Evolutionary conservation across 2,113 vertebrate genomes (phyloP), one percentile per base, ranked within the genome.

Genomic region (Gallinago undulata): DNA sequence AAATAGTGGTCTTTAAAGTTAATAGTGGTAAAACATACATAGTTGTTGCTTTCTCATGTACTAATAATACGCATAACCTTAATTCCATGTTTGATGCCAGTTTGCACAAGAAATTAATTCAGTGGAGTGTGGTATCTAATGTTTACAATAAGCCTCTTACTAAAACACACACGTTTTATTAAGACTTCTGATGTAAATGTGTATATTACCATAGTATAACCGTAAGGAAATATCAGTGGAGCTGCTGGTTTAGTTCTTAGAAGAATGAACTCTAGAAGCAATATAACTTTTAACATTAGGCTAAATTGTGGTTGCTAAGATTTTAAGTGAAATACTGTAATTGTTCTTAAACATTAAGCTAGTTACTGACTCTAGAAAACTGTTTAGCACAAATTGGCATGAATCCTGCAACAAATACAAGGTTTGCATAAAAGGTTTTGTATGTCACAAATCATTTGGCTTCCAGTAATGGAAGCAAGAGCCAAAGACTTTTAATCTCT

Each of bases 21-120:
- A 76, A 19, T 66, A 88, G 47, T 77, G 76, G 84, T 86, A 84
- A 90, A 96, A 68, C 53, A 70, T 94, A 85, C 31, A 43, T 80
- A 67, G 72, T 79, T 84, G 82, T 94, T 95, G 66, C 93, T 96
- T 95, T 76, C 89, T 96, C 70, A 24, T 91, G 69, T 76, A 33
- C 64, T 95, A 60, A 48, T 77, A 76, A 48, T 77, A 76, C 1
- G 15, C 48, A 19, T 88, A 76, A 93, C 75, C 53, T 89, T 59
- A 89, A 81, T 94, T 95, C 86, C 45, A 51, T 59, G 50, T 90
- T 96, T 90, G 82, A 90, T 82, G 93, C 94, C 92, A 89, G 70
- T 96, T 97, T 97, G 96, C 95, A 96, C 96, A 97, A 87, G 79
- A 92, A 80, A 73, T 25, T 79, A 74, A 77, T 91, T 59, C 51